Evolutionary conservation across 2,888 invertebrate species (phyloP), one percentile per base, ranked within the genome.

Genomic region (Phasia obesa): DNA sequence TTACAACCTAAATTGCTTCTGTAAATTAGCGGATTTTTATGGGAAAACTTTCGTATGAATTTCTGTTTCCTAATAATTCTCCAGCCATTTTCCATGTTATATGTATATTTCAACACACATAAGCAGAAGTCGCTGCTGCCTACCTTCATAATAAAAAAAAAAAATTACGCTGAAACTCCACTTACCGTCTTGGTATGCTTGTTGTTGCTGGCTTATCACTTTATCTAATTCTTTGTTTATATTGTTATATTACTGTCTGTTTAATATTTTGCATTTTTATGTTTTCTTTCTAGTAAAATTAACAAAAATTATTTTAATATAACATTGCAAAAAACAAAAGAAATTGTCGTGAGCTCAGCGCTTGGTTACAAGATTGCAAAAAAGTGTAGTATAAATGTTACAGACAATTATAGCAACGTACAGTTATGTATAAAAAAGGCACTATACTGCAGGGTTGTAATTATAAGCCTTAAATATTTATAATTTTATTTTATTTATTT

Each of bases 301-400:
- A 77, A 76, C 65, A 81, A 73, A 71, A 57, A 57, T 25, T 60
- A 60, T 70, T 60, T 47, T 44, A 62, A 67, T 65, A 11, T 60
- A 74, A 60, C 53, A 53, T 69, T 67, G 15, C 62, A 57, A 77
- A 77, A 77, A 82, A 82, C 78, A 82, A 82, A 82, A 82, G 73
- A 64, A 74, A 74, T 73, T 73, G 67, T 81, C 65, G 71, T 77
- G 77, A 57, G 47, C 15, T 76, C 70, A 81, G 59, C 81, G 81
- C 81, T 82, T 82, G 49, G 51, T 44, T 23, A 23, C 70, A 80
- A 70, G n/a, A 64, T 73, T 81, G 81, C 42, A 70, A 64, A 70
- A 35, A 35, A 19, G 0, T 0, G 76, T 62, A 67, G 1, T 31
- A 13, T 11, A 9, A 13, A 6, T 74, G 7, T 0, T 47, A 19